Base-by-base conservation (phyloP, 2,113 vertebrate species). In the Rhinoderma darwinii region DNA sequence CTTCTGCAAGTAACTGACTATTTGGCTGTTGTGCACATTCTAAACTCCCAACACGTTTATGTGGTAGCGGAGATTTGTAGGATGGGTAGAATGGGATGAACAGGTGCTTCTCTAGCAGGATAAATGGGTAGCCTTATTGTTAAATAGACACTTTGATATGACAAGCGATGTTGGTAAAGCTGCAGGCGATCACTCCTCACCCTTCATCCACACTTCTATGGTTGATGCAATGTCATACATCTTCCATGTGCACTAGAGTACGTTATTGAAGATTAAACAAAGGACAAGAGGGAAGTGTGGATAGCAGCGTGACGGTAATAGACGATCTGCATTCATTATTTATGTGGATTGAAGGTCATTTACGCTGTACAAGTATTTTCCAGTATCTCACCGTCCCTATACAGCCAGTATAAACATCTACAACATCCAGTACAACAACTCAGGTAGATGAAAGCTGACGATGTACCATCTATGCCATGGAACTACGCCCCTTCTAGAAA, bases 301-400 rank as follows among this genome's bases (percentile, higher is more conserved):
- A 81, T 88, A 72, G 47, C 37, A 79, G 25, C n/a, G 87, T 50
- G 35, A 39, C 5, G 41, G 14, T 68, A 30, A 41, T 82, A 82
- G 37, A 82, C 25, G 25, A 25, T 63, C 25, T n/a, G 10, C 84
- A 82, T 93, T 90, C 89, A 91, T 91, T 0, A 92, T 88, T 89
- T 84, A 90, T 91, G 75, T 91, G 74, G 25, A 86, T 0, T 61
- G 85, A 91, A 91, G 89, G 90, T 89, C 89, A 89, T 6, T 88
- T 44, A 89, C 59, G 5, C 11, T 25, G 20, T 25, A 25, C 1
- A 22, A 56, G 4, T 8, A 22, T 56, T 56, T 50, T 2, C 47
- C n/a, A n/a, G n/a, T n/a, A n/a, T n/a, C n/a, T n/a, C n/a, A n/a
- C n/a, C n/a, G n/a, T n/a, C n/a, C n/a, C n/a, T n/a, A n/a, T n/a